Conservation (phyloP, 2,888 invertebrate genomes). For the Calameuta idolon region DNA sequence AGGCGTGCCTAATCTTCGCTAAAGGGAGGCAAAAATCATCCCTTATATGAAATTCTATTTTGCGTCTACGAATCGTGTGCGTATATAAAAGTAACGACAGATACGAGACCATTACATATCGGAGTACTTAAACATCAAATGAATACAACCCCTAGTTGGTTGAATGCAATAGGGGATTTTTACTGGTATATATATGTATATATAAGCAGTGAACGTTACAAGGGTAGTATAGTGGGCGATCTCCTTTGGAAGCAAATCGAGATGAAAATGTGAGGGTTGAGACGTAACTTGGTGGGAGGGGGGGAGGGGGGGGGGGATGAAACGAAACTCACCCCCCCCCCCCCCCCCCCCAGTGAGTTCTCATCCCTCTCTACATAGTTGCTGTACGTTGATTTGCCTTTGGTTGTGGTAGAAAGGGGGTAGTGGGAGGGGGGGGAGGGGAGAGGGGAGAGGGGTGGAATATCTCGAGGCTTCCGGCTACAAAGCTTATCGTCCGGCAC, state of each 20-base stretch:
- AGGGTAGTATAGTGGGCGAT: conserved; percentile 27
- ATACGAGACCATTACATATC: too few relatives aligned
- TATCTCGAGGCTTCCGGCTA: conserved; percentile 43
- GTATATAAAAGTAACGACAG: too few relatives aligned
- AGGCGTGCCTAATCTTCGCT: conserved; percentile 48
- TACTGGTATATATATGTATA: too few relatives aligned
- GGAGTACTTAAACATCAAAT: too few relatives aligned
- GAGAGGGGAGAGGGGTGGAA: too few relatives aligned
- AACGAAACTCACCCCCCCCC: conserved; percentile 17
- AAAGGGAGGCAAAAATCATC: background rate
- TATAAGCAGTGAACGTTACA: conserved; percentile 15
- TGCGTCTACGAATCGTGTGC: background rate
- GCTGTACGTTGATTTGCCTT: background rate
- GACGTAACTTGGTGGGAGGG: background rate
- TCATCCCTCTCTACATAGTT: background rate
- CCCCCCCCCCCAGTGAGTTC: conserved; percentile 4
- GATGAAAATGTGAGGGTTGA: conserved; percentile 35
- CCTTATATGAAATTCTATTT: conserved; percentile 1
- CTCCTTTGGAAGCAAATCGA: conserved; percentile 42
- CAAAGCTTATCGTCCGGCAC: conserved; percentile 36
- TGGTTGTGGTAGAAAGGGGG: background rate
- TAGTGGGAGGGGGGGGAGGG: background rate
- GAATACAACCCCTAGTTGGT: too few relatives aligned
- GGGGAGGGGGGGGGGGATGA: conserved; percentile 4
- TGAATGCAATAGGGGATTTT: too few relatives aligned